phyloP scores from a whole-genome alignment of 2,888 invertebrate genomes.

The Eupithecia centaureata region DNA sequence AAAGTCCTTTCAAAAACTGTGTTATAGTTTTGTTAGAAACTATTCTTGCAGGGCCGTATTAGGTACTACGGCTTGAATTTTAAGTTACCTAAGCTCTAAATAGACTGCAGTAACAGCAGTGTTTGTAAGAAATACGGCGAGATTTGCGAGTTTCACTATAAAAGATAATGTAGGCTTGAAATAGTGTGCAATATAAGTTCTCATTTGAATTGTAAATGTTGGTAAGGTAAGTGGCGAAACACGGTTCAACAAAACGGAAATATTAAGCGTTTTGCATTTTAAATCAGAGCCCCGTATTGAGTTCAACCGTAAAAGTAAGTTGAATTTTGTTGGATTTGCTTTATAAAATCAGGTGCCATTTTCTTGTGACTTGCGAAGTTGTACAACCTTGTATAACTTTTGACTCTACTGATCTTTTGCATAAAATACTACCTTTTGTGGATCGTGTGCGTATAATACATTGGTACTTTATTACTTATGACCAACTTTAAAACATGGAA shows the following conservation, averaged over 20 bases:
- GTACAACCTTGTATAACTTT: neutral
- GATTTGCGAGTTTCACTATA: conserved; percentile 29
- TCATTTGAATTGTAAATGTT: conserved; percentile 34
- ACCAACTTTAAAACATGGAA: neutral
- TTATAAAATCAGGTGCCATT: conserved; percentile 31
- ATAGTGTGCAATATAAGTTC: conserved; percentile 34
- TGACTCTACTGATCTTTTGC: neutral
- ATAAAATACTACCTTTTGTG: neutral
- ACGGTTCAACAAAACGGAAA: conserved; percentile 28
- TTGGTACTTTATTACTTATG: neutral
- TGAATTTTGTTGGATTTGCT: conserved; percentile 21
- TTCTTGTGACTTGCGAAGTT: conserved; percentile 5
- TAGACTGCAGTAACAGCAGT: conserved; percentile 8
- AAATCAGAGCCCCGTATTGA: conserved; percentile 25
- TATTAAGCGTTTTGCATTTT: conserved; percentile 36
- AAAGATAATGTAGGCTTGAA: conserved; percentile 27
- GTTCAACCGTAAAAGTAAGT: conserved; percentile 17
- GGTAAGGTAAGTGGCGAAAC: conserved; percentile 31
- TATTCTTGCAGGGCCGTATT: neutral
- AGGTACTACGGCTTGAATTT: neutral
- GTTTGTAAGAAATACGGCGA: conserved; percentile 14
- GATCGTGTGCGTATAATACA: neutral
- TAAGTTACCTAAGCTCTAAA: neutral
- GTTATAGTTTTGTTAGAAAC: neutral
- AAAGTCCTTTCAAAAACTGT: neutral